Evolutionary conservation across 2,113 vertebrate species (phyloP).

Genomic region (Pelusios castaneus): DNA sequence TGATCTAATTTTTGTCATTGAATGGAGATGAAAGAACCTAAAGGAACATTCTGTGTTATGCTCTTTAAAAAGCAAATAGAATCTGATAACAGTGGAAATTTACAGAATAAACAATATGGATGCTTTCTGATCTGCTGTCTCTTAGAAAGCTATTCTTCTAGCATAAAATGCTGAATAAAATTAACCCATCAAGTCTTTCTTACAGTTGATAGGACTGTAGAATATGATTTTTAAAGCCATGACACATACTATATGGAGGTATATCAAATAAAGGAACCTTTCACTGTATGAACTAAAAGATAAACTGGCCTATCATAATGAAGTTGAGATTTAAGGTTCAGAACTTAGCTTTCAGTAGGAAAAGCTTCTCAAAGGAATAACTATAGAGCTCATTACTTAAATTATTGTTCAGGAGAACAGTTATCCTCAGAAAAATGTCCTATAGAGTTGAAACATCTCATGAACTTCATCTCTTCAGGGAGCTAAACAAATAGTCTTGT

Average conservation of each 20-base stretch:
- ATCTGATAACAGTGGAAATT: neutral
- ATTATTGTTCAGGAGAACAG: too few relatives aligned
- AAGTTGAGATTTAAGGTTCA: neutral
- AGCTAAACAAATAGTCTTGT: too few relatives aligned
- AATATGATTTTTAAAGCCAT: neutral
- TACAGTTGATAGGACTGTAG: accelerated
- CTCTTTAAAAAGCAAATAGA: neutral
- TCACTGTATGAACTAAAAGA: neutral
- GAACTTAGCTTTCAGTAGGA: neutral
- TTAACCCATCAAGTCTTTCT: accelerated
- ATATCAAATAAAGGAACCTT: neutral
- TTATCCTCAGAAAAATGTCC: too few relatives aligned
- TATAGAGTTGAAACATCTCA: too few relatives aligned
- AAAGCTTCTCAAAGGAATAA: neutral
- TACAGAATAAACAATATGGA: neutral
- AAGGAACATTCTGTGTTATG: neutral
- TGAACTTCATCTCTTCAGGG: too few relatives aligned
- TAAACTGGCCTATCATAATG: neutral
- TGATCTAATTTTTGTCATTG: neutral
- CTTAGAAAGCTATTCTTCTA: neutral
- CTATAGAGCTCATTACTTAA: too few relatives aligned
- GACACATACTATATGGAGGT: neutral
- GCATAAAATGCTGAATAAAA: neutral
- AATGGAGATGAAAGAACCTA: neutral
- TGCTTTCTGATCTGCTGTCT: neutral